Conservation (phyloP, 2,797 vertebrate genomes). For the Sebastes jordani region DNA sequence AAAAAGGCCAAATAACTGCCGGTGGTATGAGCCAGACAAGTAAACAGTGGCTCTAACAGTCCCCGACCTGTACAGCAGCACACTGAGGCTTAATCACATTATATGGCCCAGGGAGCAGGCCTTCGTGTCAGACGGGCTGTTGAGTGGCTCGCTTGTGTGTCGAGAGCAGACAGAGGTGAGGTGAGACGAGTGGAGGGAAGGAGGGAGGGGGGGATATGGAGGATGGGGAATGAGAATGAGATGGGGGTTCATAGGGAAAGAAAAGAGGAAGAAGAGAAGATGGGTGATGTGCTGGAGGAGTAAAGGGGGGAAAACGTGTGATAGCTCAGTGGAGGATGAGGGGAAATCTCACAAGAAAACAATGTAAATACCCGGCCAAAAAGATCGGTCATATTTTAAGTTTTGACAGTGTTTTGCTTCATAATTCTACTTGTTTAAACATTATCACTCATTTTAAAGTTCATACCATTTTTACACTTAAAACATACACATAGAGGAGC, state of each 20-base stretch:
- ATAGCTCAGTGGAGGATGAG: slow-evolving; percentile 13
- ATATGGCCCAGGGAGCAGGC: slow-evolving; percentile 69
- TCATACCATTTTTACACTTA: background rate
- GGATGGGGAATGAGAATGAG: slow-evolving; percentile 11
- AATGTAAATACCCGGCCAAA: background rate
- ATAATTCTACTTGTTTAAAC: background rate
- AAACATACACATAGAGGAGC: no score
- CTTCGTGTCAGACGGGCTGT: slow-evolving; percentile 55
- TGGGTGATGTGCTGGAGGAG: background rate
- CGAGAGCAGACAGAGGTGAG: slow-evolving; percentile 47
- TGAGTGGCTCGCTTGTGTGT: slow-evolving; percentile 50
- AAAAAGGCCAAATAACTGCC: slow-evolving; percentile 7
- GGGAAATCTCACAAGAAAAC: background rate
- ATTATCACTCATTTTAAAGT: background rate
- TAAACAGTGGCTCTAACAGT: slow-evolving; percentile 59
- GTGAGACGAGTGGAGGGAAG: slow-evolving; percentile 29
- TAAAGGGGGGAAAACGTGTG: background rate
- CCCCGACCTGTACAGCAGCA: slow-evolving; percentile 34
- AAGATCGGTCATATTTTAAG: background rate
- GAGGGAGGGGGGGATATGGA: background rate
- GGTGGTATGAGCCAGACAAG: slow-evolving; percentile 41
- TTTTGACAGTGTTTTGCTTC: background rate
- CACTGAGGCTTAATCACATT: slow-evolving; percentile 64
- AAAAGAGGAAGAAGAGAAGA: background rate
- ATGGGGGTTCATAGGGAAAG: slow-evolving; percentile 5